phyloP scores from a whole-genome alignment of 2,888 invertebrate species.

The Eupithecia dodoneata region DNA sequence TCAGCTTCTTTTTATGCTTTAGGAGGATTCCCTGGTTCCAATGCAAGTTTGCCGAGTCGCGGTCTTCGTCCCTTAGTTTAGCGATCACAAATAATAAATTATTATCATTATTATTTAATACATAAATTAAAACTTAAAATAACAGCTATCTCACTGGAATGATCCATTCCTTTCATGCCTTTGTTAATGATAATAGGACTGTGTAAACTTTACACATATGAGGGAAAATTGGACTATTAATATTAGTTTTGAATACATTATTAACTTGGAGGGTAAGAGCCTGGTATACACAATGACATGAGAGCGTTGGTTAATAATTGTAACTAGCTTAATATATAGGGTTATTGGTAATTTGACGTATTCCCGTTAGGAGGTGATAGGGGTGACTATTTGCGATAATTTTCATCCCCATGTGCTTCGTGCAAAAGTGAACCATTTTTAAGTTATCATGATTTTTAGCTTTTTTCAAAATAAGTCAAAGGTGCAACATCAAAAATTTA shows the following conservation, averaged over 20 bases:
- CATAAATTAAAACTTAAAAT: background rate
- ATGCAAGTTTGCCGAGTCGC: background rate
- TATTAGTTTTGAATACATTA: background rate
- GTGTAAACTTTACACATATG: constrained; percentile 4
- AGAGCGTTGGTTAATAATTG: background rate
- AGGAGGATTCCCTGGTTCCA: too few relatives aligned
- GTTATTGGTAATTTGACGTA: too few relatives aligned
- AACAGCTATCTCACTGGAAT: background rate
- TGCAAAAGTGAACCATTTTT: too few relatives aligned
- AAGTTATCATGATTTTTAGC: too few relatives aligned
- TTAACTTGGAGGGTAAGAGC: background rate
- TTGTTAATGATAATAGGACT: background rate
- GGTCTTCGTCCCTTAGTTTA: background rate
- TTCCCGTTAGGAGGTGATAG: too few relatives aligned
- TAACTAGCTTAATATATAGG: background rate
- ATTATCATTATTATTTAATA: background rate
- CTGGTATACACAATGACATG: too few relatives aligned
- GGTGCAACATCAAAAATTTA: too few relatives aligned
- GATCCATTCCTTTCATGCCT: background rate
- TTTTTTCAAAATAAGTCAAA: too few relatives aligned
- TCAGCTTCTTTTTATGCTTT: background rate
- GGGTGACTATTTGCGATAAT: too few relatives aligned
- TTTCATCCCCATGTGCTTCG: too few relatives aligned
- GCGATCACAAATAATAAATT: background rate
- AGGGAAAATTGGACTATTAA: background rate